Evolutionary conservation across 2,888 invertebrate genomes (phyloP), one percentile per base, ranked within the genome.

Genomic region (Nomada fabriciana): DNA sequence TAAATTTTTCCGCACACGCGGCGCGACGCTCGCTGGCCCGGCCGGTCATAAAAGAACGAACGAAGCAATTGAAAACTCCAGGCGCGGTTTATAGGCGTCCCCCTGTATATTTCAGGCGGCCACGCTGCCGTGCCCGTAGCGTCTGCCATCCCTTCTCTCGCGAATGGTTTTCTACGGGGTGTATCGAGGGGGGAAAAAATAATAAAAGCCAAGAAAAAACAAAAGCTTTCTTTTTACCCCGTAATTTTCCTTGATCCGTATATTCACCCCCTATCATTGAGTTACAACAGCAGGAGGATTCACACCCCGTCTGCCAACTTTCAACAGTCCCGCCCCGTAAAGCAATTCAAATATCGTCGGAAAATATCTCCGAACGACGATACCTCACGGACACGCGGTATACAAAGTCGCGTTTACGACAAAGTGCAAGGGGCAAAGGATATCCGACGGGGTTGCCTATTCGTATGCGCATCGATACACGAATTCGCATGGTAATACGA

Each of bases 11-110:
- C 74, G 42, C 76, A 47, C 79, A 75, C 70, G 76, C 60, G 71
- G 55, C 70, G 64, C 50, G 13, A 18, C n/a, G 23, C 42, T 18
- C 42, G 57, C n/a, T 23, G 36, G 60, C 60, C 68, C 36, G 52
- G 67, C 43, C 69, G 75, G 71, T 78, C 79, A 83, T 87, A 89
- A 89, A 89, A 86, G 76, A 75, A 77, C 76, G 84, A 76, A 80
- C 80, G 68, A 57, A 79, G 84, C 89, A 86, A 88, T 86, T 86
- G 89, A 89, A 87, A 89, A 84, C 87, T 85, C 80, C 59, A 59
- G 67, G 20, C 67, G 83, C 75, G 78, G 80, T 88, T 88, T 87
- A 85, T 85, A 84, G 86, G 75, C 82, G 61, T 18, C 55, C 70
- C 61, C 69, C 18, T 80, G 75, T 80, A 83, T 86, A 86, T 86